Percentiles rank a stretch among this genome's conserved stretches.
Conservation (phyloP, 2,888 invertebrate species). For the Allolobophora icterica region DNA sequence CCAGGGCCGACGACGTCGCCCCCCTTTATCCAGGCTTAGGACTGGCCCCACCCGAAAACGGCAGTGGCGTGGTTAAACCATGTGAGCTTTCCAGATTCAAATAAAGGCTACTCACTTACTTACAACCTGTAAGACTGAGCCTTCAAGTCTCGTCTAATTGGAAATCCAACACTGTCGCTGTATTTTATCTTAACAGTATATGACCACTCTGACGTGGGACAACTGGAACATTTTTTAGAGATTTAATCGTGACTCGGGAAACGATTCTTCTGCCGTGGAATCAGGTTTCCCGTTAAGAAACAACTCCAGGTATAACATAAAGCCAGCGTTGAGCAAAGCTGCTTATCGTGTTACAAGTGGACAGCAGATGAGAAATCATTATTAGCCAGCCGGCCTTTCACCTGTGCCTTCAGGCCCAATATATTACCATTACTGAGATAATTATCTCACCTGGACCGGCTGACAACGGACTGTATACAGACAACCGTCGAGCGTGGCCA, state of each 20-base stretch:
- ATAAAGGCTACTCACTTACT: no score
- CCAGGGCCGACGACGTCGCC: no score
- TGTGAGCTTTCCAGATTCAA: no score
- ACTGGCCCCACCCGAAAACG: no score
- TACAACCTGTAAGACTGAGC: neutral
- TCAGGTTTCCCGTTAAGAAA: neutral
- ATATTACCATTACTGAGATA: constrained; percentile 8
- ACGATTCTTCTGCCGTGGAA: neutral
- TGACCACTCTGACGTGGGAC: neutral
- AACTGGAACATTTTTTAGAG: neutral
- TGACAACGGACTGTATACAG: neutral
- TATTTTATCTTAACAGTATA: neutral
- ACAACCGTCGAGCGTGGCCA: neutral
- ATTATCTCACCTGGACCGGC: neutral
- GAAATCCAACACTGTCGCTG: neutral
- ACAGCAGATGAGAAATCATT: neutral
- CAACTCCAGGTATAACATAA: no score
- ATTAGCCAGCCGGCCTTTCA: neutral
- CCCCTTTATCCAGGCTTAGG: no score
- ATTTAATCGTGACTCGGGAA: neutral
- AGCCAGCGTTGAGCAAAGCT: no score
- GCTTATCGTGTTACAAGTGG: no score
- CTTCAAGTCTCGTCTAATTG: neutral
- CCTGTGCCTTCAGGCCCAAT: constrained; percentile 10
- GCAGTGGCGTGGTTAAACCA: no score